Evolutionary conservation across 2,113 vertebrate species (phyloP), one percentile per base, ranked within the genome.

Genomic region (Empidonax alnorum): DNA sequence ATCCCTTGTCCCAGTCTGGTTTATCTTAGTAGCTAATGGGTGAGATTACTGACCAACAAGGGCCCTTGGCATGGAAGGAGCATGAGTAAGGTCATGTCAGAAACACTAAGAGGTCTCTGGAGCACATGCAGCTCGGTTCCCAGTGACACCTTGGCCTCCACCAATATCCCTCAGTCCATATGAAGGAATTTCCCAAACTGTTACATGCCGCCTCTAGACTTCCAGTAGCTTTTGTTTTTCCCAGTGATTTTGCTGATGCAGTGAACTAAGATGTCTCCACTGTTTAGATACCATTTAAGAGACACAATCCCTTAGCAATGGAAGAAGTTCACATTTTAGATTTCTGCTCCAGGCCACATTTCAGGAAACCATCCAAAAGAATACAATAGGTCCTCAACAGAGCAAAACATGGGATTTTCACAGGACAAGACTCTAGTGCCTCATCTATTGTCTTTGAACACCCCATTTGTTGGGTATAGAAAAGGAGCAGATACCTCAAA

Each of bases 191-290:
- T 47, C 47, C 37, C 35, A 14, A 89, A 77, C 10, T 62, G 37
- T 20, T 42, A 66, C 21, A 23, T 5, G 3, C 76, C 5, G 1
- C 50, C 50, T 78, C 31, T 41, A 93, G 52, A 46, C 58, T 7
- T 94, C 42, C 53, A 72, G 31, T 74, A 79, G 52, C 12, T 88
- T 73, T 88, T 92, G 10, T 6, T 79, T 89, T 73, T 92, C 44
- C 71, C 33, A 27, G 25, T 58, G 15, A 71, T 90, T 95, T 92
- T 59, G 65, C 14, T 62, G 46, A 33, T 59, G 27, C 71, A 39
- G 42, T 87, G 68, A 90, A 84, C 37, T 91, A 85, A 93, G 81
- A 50, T 73, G 63, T 66, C 20, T 52, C 44, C 11, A 6, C 47
- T 87, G 50, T 83, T 78, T 49, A 78, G 63, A 35, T 7, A 37